phyloP scores from a whole-genome alignment of 2,113 vertebrate species.

The Sialia sialis region DNA sequence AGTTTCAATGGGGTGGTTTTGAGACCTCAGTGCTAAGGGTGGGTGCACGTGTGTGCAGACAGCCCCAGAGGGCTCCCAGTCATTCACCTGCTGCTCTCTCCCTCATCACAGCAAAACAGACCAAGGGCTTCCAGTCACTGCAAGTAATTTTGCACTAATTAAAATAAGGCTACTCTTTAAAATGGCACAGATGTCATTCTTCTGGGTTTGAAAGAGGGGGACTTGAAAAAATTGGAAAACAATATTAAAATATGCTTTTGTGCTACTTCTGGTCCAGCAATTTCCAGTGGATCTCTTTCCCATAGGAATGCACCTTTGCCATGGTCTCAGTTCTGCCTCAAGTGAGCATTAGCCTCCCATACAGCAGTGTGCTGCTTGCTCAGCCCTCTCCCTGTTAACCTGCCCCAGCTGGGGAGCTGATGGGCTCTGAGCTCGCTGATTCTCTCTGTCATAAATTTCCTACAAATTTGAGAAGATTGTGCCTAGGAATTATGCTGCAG shows the following conservation, averaged over 20 bases:
- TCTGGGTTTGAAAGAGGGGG: neutral
- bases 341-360: neutral
- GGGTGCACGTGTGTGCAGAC: rapidly evolving
- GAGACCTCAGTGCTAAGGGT: neutral
- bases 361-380: neutral
- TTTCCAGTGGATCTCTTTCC: neutral
- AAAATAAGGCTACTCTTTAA: neutral
- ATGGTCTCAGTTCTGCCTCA: neutral
- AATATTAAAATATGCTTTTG: neutral
- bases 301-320: neutral
- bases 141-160: neutral
- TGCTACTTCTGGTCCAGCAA: neutral
- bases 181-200: neutral
- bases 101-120: neutral
- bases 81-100: neutral
- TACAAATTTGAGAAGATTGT: neutral
- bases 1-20: neutral
- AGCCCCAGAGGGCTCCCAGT: rapidly evolving
- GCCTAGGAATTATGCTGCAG: neutral
- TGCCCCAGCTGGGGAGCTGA: neutral
- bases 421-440: neutral
- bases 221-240: neutral
- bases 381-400: rapidly evolving
- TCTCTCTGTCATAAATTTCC: neutral
- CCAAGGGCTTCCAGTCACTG: neutral